These are phyloP conservation scores for Tragopan temminckii DNA, from an alignment of 2,797 vertebrate genomes.

Conservation along the genomic window DNA sequence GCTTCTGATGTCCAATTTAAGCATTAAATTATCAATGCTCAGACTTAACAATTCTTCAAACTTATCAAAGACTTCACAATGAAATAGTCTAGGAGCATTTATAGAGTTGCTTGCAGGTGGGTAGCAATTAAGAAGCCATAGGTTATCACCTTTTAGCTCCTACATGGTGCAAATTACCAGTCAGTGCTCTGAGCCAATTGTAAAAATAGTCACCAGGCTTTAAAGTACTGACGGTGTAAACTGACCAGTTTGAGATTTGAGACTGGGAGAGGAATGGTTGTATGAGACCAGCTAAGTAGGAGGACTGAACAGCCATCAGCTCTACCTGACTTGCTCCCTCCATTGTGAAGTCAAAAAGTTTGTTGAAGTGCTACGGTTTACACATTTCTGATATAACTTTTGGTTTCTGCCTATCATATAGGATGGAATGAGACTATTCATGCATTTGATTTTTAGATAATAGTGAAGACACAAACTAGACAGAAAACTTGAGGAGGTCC, in stretches of 20 bases:
- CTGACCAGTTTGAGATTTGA: not conserved
- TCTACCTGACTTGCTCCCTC: not conserved
- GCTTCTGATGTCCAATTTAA: not conserved
- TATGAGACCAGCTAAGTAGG: not conserved
- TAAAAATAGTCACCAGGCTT: not conserved
- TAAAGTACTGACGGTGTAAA: not conserved
- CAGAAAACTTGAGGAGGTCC: not conserved
- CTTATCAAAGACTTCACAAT: not conserved
- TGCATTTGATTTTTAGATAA: not conserved
- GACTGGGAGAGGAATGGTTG: not conserved
- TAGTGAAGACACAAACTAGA: not conserved
- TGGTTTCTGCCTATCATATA: not conserved
- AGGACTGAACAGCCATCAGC: not conserved
- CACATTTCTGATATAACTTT: not conserved
- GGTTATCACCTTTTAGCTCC: not conserved
- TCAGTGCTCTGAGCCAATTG: not conserved
- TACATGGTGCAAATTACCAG: not conserved
- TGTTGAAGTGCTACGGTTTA: not conserved
- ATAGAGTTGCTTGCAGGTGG: not conserved
- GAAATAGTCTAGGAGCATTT: not conserved
- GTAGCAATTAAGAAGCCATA: not conserved
- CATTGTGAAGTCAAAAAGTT: not conserved
- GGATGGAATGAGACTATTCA: not conserved
- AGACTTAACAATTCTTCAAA: not conserved
- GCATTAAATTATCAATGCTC: not conserved